Evolutionary conservation across 2,888 invertebrate species (phyloP), one percentile per base, ranked within the genome.

Genomic region (Hypsopygia costalis): DNA sequence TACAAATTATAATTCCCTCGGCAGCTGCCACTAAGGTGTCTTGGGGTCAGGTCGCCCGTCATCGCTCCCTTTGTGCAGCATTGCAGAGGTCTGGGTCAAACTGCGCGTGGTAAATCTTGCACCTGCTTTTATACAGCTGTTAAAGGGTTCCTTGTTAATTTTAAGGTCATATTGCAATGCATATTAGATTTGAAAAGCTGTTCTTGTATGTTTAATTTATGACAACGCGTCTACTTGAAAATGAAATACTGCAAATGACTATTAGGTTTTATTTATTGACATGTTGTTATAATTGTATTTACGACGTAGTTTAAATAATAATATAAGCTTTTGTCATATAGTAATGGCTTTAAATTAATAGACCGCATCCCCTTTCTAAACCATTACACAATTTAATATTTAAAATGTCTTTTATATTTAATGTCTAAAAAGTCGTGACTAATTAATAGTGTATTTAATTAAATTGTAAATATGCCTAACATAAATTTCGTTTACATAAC

Each of bases 51-150:
- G 22, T 25, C n/a, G 22, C 30, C 21, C 67, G 73, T 80, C 82
- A 68, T 66, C 76, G 62, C 69, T 62, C 67, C 68, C 67, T 74
- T 78, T 79, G 73, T 78, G 53, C 51, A 58, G 58, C 57, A 62
- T 63, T 60, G 69, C 62, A 58, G 58, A 68, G 73, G 76, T 70
- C 67, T 67, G 63, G 77, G 79, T 78, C 75, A 81, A 71, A 31
- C 22, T 29, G 10, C 32, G 46, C 40, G 47, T 52, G 46, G 52
- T 65, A 58, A 56, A 55, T 58, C 57, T 57, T 47, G 38, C 59
- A 54, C 55, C 52, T 56, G 54, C 46, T 51, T 11, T 11, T 25
- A 7, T 25, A 25, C 25, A 25, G 25, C 25, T 25, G 25, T 25
- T 8, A 25, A 25, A 25, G 25, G 25, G 25, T 25, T 25, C 16